A percentile compares a stretch with the other conserved stretches of the same genome.
Conservation (phyloP, 2,113 vertebrate genomes). For the Tupaia tana region DNA sequence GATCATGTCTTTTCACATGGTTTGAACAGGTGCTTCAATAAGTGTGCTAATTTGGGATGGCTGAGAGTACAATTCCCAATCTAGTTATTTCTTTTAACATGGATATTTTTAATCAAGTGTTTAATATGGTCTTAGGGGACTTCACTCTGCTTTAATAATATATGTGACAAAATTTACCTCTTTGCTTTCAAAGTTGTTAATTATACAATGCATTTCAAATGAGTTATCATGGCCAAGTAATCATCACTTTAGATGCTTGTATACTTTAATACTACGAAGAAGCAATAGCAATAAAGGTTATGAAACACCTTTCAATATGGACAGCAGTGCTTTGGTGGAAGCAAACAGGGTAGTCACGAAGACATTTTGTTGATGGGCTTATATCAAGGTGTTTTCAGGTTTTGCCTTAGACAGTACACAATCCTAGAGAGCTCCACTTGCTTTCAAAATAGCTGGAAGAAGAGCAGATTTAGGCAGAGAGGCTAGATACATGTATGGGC, state of each 20-base stretch:
- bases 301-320: conserved; percentile 71
- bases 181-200: conserved; percentile 84
- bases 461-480: not conserved
- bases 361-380: not conserved
- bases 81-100: conserved; percentile 81
- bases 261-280: conserved; percentile 55
- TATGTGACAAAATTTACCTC: conserved; percentile 83
- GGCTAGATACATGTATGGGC: not conserved
- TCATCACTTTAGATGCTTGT: conserved; percentile 55
- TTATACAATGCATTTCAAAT: conserved; percentile 83
- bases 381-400: conserved; percentile 20
- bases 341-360: not conserved
- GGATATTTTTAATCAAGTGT: conserved; percentile 82
- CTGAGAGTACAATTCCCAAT: conserved; percentile 76
- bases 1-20: not conserved
- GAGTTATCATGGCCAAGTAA: conserved; percentile 72
- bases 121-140: conserved; percentile 86
- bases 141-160: conserved; percentile 85
- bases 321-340: conserved; percentile 45
- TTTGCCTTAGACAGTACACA: conserved; percentile 17
- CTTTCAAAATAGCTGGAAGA: conserved; percentile 37
- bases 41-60: conserved; percentile 76
- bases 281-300: conserved; percentile 46
- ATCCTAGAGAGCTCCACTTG: conserved; percentile 34
- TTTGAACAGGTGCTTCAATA: conserved; percentile 71